Evolutionary conservation across 23 tunicate genomes (phyloP).

Genomic region (Halocynthia roretzi): DNA sequence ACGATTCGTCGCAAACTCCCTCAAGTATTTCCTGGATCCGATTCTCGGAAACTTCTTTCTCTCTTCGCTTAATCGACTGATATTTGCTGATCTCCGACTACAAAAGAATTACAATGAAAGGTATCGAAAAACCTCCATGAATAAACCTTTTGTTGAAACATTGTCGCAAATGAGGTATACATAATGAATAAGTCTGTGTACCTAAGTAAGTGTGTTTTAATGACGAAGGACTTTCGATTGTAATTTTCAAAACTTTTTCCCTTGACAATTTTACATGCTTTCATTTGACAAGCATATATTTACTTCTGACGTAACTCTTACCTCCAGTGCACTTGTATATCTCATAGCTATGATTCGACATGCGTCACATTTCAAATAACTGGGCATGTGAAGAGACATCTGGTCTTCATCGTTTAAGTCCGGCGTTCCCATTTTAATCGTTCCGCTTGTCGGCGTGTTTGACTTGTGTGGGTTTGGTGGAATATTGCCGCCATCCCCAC

Average conservation of each 20-base stretch:
- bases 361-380: slow-evolving; percentile 59
- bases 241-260: no score
- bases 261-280: neutral
- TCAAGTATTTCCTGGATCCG: slow-evolving; percentile 65
- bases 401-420: slow-evolving; percentile 83
- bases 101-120: neutral
- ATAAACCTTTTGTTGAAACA: neutral
- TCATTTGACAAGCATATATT: neutral
- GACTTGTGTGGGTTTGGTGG: slow-evolving; percentile 23
- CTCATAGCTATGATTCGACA: slow-evolving; percentile 47
- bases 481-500: slow-evolving; percentile 13
- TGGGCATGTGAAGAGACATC: slow-evolving; percentile 68
- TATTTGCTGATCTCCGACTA: slow-evolving; percentile 63
- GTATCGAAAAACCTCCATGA: neutral
- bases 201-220: no score
- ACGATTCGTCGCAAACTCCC: slow-evolving; percentile 57
- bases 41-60: slow-evolving; percentile 55
- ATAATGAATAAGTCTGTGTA: no score
- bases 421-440: slow-evolving; percentile 76
- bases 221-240: no score
- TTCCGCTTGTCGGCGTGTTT: slow-evolving; percentile 30
- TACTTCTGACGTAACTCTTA: neutral
- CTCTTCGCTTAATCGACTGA: slow-evolving; percentile 39
- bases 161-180: neutral
- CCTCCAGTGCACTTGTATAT: slow-evolving; percentile 36